Evolutionary conservation across 2,113 vertebrate species (phyloP), one percentile per base, ranked within the genome.

Genomic region (Trematomus loennbergii): DNA sequence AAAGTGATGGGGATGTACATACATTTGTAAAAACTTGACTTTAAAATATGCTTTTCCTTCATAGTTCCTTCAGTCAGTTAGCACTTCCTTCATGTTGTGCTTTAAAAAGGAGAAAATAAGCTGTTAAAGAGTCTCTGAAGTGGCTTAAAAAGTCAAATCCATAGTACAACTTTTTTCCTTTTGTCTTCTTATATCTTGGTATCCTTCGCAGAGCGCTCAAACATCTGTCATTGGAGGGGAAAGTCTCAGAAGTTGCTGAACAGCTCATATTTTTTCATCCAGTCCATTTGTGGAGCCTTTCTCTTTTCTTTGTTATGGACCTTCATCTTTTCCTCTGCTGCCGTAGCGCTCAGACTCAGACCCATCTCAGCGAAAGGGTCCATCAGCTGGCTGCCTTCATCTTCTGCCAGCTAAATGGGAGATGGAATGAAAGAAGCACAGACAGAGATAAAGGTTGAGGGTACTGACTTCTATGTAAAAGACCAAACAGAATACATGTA

Each of bases 311-410:
- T 99, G 88, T 97, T 95, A 22, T 96, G 94, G 0, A 96, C 95
- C 92, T 98, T 98, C 93, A 97, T 95, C 93, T 98, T 99, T 69
- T 97, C 97, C 81, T 99, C 98, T 0, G 98, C 98, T 0, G 97
- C 98, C 0, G 97, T 99, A 0, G 97, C 97, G 82, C 97, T 98
- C 89, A 99, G 92, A 82, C 97, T 98, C 89, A 99, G 92, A 79
- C 98, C 98, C 0, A 97, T 97, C 92, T 98, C 97, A 12, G 96
- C 96, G n/a, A 99, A 99, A 0, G 98, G 97, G 86, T 99, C 98
- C 55, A 89, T 87, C 75, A 95, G 94, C 76, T 91, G 95, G 1
- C 58, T 3, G 10, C 94, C 95, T 0, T 96, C 94, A 0, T 96
- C 96, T 0, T 57, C 92, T 0, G 81, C 91, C 88, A 90, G 81